These are phyloP conservation scores for Oreochromis niloticus DNA, from an alignment of 2,113 vertebrate genomes.

Conservation along the genomic window DNA sequence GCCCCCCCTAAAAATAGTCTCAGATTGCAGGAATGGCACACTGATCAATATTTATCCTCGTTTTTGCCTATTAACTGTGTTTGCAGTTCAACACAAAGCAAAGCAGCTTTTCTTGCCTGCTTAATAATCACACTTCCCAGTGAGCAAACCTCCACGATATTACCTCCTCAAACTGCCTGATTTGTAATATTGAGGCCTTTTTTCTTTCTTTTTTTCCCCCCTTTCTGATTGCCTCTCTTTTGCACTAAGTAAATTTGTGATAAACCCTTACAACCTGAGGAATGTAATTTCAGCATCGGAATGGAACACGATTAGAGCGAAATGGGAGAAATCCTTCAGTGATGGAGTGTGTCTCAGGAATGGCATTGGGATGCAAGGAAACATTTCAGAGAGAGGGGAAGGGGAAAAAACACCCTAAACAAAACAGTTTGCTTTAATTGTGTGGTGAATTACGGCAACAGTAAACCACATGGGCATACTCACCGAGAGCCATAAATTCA, in stretches of 20 bases:
- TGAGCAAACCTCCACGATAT: constrained; percentile 22
- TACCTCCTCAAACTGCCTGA: constrained; percentile 13
- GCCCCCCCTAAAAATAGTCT: neutral
- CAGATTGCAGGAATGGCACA: neutral
- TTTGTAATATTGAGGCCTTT: constrained; percentile 24
- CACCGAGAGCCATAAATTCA: constrained; percentile 9
- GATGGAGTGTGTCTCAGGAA: neutral
- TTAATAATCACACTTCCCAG: constrained; percentile 1
- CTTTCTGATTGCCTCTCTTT: constrained; percentile 28
- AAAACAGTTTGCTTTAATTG: constrained; percentile 53
- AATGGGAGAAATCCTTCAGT: constrained; percentile 18
- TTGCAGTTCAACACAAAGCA: neutral
- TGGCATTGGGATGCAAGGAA: neutral
- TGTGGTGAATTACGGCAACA: constrained; percentile 40
- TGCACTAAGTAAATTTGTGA: constrained; percentile 16
- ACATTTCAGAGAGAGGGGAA: constrained; percentile 4
- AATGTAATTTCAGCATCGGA: constrained; percentile 33
- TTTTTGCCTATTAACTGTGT: neutral
- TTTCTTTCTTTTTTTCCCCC: accelerated
- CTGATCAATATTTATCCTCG: neutral
- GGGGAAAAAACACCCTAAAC: neutral
- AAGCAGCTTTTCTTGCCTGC: neutral
- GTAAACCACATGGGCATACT: constrained; percentile 31
- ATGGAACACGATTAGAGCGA: constrained; percentile 27
- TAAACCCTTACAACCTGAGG: constrained; percentile 34